Evolutionary conservation across 2,888 invertebrate genomes (phyloP).

Genomic region (Apamea sordens): DNA sequence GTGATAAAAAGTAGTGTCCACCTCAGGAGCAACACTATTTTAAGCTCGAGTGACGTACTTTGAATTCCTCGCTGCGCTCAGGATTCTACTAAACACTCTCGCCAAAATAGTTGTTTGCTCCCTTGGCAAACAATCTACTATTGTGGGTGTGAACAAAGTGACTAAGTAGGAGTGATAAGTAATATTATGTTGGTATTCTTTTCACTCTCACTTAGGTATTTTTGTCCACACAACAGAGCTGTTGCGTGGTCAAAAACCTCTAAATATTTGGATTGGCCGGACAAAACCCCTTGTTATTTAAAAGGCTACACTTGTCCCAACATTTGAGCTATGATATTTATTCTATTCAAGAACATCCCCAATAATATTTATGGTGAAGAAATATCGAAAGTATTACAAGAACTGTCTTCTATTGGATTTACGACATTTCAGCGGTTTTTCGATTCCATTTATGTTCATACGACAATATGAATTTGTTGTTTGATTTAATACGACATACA

Average conservation of each 20-base stretch:
- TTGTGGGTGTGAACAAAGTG: neutral
- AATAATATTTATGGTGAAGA: slow-evolving; percentile 48
- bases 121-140: neutral
- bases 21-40: too few relatives aligned
- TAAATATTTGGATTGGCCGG: slow-evolving; percentile 1
- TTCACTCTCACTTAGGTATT: neutral
- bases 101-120: too few relatives aligned
- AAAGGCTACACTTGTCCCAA: slow-evolving; percentile 32
- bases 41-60: too few relatives aligned
- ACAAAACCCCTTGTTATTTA: slow-evolving; percentile 21
- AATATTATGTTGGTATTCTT: neutral
- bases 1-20: too few relatives aligned
- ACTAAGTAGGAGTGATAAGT: neutral
- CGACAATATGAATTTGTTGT: slow-evolving; percentile 49
- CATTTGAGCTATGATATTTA: slow-evolving; percentile 32
- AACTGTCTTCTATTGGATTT: slow-evolving; percentile 60
- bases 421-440: slow-evolving; percentile 56
- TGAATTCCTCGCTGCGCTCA: too few relatives aligned
- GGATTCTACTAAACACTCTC: too few relatives aligned
- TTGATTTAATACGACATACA: slow-evolving; percentile 62
- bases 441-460: slow-evolving; percentile 61
- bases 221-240: too few relatives aligned
- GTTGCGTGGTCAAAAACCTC: neutral
- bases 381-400: slow-evolving; percentile 52
- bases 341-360: slow-evolving; percentile 45